A percentile compares a stretch with the other conserved stretches of the same genome.
Conservation (phyloP, 2,797 vertebrate genomes). For the Manis pentadactyla region DNA sequence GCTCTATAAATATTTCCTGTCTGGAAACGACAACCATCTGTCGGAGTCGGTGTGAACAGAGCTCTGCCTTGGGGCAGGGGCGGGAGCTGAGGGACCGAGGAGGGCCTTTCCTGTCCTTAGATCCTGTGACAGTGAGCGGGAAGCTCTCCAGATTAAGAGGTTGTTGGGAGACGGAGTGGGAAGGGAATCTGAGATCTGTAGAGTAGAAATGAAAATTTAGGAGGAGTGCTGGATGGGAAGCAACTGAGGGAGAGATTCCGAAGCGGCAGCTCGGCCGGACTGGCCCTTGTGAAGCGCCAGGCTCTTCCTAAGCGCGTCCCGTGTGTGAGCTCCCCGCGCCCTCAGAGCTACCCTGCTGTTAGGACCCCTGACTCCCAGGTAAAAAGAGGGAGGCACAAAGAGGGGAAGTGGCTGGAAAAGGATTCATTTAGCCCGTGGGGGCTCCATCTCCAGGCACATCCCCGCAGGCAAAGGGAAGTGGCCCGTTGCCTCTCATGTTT, state of each 20-base stretch:
- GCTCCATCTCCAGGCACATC: background rate
- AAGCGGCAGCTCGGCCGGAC: background rate
- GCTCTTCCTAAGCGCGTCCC: background rate
- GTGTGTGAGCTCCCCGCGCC: background rate
- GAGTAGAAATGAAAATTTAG: conserved; percentile 52
- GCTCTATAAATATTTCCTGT: conserved; percentile 83
- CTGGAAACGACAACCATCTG: conserved; percentile 81
- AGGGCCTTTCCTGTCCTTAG: conserved; percentile 78
- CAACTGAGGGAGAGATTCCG: background rate
- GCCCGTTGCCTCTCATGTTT: background rate
- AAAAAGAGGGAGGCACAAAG: background rate
- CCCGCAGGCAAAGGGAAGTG: background rate
- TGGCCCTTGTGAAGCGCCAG: background rate
- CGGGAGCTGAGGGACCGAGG: conserved; percentile 68
- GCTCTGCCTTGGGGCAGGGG: conserved; percentile 80
- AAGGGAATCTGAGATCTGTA: conserved; percentile 60
- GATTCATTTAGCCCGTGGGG: background rate
- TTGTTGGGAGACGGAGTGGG: conserved; percentile 64
- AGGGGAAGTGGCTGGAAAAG: conserved; percentile 53
- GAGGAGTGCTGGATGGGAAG: background rate
- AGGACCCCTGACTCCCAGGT: background rate
- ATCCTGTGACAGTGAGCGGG: conserved; percentile 74
- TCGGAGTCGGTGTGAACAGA: conserved; percentile 79
- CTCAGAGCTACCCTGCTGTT: background rate
- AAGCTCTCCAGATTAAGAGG: conserved; percentile 72